Conservation (phyloP, 2,797 vertebrate genomes). For the Thamnophis elegans region DNA sequence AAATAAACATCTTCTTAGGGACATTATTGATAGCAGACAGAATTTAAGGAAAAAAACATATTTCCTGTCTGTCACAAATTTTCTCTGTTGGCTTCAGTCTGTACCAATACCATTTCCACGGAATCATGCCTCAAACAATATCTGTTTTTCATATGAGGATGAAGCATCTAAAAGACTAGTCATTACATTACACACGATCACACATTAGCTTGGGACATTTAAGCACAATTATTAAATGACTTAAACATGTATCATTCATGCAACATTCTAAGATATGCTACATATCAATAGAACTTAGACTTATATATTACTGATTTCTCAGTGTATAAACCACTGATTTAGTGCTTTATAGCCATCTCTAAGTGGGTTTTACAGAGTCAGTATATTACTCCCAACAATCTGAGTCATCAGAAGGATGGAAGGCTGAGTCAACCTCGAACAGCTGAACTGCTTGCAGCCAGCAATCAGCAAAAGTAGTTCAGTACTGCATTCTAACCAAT, state of each 20-base stretch:
- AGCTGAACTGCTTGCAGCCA: too few species aligned
- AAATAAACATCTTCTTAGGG: neutral
- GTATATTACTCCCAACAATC: too few species aligned
- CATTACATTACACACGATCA: neutral
- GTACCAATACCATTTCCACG: neutral
- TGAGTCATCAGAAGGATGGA: too few species aligned
- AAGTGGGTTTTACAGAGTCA: too few species aligned
- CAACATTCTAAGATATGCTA: neutral
- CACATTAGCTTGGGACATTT: neutral
- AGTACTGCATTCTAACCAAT: too few species aligned
- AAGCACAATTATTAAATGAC: neutral
- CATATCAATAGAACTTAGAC: neutral
- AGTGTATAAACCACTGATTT: too few species aligned
- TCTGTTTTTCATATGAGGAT: neutral
- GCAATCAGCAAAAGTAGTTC: too few species aligned
- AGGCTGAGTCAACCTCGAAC: too few species aligned
- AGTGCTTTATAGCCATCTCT: too few species aligned
- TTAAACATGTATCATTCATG: neutral
- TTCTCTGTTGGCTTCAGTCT: neutral
- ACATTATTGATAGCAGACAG: neutral
- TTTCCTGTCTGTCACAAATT: neutral
- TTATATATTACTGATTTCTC: too few species aligned
- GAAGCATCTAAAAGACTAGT: neutral
- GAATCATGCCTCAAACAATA: neutral
- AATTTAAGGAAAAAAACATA: neutral